Base-by-base conservation (phyloP, 1,140 invertebrate genomes). In the Bombus cullumanus region DNA sequence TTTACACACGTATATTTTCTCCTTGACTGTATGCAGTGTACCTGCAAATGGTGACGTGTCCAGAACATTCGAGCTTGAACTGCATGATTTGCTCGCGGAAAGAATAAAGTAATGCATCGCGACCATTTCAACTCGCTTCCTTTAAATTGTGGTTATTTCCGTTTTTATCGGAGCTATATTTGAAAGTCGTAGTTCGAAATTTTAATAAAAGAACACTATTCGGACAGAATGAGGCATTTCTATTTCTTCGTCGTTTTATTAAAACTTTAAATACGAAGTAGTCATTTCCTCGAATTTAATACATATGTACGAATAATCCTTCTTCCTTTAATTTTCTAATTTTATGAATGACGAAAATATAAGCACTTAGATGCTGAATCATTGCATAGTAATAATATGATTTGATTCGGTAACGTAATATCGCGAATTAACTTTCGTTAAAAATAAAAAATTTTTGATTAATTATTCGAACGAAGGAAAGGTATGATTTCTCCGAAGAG, bases 11-110 rank as follows among this genome's bases (percentile, higher is more conserved):
- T 31, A 41, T 41, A 64, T 57, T 76, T 69, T 68, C 79, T 53
- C 37, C 34, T 79, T 69, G 39, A 4, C 41, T 53, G 64, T 66
- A n/a, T 47, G 37, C 18, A 22, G 39, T 31, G 31, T 66, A 66
- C 71, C 47, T 43, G 31, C 59, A 12, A 47, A 37, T 34, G 57
- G 62, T 86, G 87, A 88, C 85, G 88, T 77, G 57, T 87, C 68
- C 12, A 39, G 76, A 66, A 75, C 37, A 75, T 69, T 66, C 68
- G 69, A 53, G 25, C 28, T 72, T 12, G 43, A 62, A 43, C 18
- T 59, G 53, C 53, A 15, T 2, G 9, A 57, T 43, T 43, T 34
- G n/a, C 28, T 41, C 37, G 47, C n/a, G 34, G 66, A 37, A 31
- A 39, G 1, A 18, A 59, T 28, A 28, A 39, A 41, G n/a, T 13